phyloP scores from a whole-genome alignment of 2,888 invertebrate species.

The Agonopterix subpropinquella region DNA sequence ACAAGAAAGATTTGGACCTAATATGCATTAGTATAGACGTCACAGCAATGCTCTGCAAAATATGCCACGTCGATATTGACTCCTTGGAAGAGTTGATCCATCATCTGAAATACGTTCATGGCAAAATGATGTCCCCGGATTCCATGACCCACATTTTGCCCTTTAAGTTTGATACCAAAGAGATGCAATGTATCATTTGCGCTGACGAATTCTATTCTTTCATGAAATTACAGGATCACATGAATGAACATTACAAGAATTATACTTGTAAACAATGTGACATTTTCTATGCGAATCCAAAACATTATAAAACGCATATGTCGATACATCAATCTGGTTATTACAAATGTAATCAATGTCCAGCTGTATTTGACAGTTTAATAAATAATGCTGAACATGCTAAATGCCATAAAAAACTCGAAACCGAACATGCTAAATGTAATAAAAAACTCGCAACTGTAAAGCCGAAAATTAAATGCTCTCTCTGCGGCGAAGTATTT shows the following conservation, averaged over 20 bases:
- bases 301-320: slow-evolving; percentile 6
- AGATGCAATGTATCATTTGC: slow-evolving; percentile 2
- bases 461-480: slow-evolving; percentile 17
- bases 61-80: background rate
- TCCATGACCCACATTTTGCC: slow-evolving; percentile 3
- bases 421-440: slow-evolving; percentile 16
- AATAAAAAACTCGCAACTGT: slow-evolving; percentile 4
- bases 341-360: slow-evolving; percentile 26
- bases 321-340: slow-evolving; percentile 17
- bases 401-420: slow-evolving; percentile 24
- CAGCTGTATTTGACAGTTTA: slow-evolving; percentile 47
- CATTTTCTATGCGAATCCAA: slow-evolving; percentile 12
- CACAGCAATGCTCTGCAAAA: slow-evolving; percentile 2
- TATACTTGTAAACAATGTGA: slow-evolving; percentile 35
- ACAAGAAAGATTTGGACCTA: background rate
- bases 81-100: background rate
- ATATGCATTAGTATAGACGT: slow-evolving; percentile 4
- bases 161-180: slow-evolving; percentile 4
- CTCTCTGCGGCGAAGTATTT: slow-evolving; percentile 29
- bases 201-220: background rate
- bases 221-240: slow-evolving; percentile 3
- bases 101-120: slow-evolving; percentile 1
- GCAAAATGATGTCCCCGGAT: background rate
- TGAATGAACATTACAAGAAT: slow-evolving; percentile 32
- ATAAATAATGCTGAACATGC: slow-evolving; percentile 45